Percentiles rank a stretch among this genome's conserved stretches.
Conservation (phyloP, 2,113 vertebrate species). For the Tachysurus vachellii region DNA sequence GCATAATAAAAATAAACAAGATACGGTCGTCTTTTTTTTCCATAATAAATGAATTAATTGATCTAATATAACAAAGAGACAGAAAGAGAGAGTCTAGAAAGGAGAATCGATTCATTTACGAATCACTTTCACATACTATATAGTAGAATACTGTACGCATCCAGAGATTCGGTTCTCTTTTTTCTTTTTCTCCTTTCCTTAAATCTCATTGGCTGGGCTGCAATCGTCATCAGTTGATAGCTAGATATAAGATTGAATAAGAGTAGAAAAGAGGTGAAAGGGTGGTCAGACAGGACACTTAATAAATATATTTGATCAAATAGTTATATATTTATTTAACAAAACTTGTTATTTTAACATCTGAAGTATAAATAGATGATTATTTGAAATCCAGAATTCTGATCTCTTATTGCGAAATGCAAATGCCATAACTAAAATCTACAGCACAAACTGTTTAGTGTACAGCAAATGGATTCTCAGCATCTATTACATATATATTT, state of each 20-base stretch:
- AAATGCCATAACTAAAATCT: background rate
- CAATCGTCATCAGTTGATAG: slow-evolving; percentile 51
- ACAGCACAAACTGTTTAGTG: background rate
- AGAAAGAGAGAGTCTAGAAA: background rate
- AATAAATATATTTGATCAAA: background rate
- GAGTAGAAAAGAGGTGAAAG: background rate
- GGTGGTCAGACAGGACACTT: background rate
- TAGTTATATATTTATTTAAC: background rate
- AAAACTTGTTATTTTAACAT: background rate
- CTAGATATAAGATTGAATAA: slow-evolving; percentile 30
- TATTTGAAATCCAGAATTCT: background rate
- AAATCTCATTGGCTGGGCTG: slow-evolving; percentile 47
- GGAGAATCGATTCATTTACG: background rate
- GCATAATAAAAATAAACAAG: background rate
- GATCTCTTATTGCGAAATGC: background rate
- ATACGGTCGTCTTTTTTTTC: background rate
- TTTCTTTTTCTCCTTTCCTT: background rate
- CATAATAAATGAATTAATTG: background rate
- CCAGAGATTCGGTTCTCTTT: background rate
- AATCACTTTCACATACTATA: slow-evolving; percentile 5
- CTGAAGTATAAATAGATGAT: background rate
- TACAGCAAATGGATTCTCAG: background rate
- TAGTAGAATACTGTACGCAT: background rate
- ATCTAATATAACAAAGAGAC: background rate
- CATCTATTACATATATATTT: background rate